Base-by-base conservation (phyloP, 2,888 invertebrate species). In the Phymatocera aterrima region DNA sequence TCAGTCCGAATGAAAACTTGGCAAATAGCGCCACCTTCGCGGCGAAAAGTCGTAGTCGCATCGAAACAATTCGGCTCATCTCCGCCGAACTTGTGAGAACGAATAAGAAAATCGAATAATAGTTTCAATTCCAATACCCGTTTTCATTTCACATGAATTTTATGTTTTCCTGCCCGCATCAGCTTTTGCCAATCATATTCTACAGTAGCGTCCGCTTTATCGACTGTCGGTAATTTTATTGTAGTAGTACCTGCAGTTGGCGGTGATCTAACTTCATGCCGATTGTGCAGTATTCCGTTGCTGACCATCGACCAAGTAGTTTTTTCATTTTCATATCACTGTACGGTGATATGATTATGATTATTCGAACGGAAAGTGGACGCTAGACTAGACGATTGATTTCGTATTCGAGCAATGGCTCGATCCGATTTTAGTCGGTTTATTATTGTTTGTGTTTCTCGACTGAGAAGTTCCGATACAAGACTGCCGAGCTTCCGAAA, bases 21-120 rank as follows among this genome's bases (percentile, higher is more conserved):
- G n/a, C n/a, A n/a, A n/a, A n/a, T 46, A 68, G 68, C 68, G 68
- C 24, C 68, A 68, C 28, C 68, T 68, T 68, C 3, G 28, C 28
- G 24, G 24, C 15, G 24, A 24, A 68, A 46, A 24, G 24, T 43
- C 46, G 68, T 28, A 68, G 24, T 8, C 31, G 28, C 3, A n/a
- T n/a, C n/a, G 37, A 12, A 65, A 21, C 24, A 15, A 12, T n/a
- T 24, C 24, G 1, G 60, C 12, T 46, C 5, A 37, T 34, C 2
- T 40, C 10, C 18, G 18, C 34, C 64, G n/a, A n/a, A n/a, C n/a
- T n/a, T n/a, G n/a, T n/a, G n/a, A n/a, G n/a, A n/a, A n/a, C n/a
- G n/a, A n/a, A n/a, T n/a, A n/a, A n/a, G n/a, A n/a, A n/a, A n/a
- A n/a, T n/a, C n/a, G n/a, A n/a, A n/a, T n/a, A n/a, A n/a, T n/a